phyloP scores from a whole-genome alignment of 2,888 invertebrate species.

The Sepiola atlantica region DNA sequence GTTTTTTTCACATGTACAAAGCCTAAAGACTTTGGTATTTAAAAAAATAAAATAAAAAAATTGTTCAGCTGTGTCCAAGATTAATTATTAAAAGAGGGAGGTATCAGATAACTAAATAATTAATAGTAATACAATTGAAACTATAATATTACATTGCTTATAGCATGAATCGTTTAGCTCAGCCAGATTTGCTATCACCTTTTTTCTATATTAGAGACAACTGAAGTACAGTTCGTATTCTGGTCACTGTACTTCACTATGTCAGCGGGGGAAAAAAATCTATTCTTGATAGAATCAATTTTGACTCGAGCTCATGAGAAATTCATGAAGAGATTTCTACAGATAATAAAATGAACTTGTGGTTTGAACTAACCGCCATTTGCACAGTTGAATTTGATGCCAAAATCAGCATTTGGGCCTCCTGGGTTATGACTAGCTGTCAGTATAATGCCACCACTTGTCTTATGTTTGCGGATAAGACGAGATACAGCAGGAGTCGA shows the following conservation, averaged over 20 bases:
- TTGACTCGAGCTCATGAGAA: no score
- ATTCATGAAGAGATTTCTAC: background rate
- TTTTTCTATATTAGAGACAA: background rate
- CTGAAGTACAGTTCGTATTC: background rate
- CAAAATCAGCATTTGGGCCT: conserved; percentile 97
- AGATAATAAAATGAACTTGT: background rate
- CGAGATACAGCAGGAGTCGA: conserved; percentile 98
- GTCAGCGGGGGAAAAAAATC: no score
- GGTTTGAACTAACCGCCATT: conserved; percentile 86
- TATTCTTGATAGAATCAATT: no score
- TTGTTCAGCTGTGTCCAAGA: background rate
- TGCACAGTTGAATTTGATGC: conserved; percentile 97
- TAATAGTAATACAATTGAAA: background rate
- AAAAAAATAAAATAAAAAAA: background rate
- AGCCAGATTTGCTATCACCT: background rate
- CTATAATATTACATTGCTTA: background rate
- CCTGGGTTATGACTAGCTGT: conserved; percentile 99
- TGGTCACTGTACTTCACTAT: background rate
- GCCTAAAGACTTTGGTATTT: background rate
- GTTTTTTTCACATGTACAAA: background rate
- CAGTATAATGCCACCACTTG: conserved; percentile 93
- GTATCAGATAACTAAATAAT: background rate
- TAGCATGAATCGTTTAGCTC: background rate
- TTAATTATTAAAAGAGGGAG: background rate
- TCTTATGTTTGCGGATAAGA: conserved; percentile 87